These are phyloP conservation scores for Pheucticus melanocephalus DNA, from an alignment of 2,113 vertebrate genomes.

Conservation along the genomic window DNA sequence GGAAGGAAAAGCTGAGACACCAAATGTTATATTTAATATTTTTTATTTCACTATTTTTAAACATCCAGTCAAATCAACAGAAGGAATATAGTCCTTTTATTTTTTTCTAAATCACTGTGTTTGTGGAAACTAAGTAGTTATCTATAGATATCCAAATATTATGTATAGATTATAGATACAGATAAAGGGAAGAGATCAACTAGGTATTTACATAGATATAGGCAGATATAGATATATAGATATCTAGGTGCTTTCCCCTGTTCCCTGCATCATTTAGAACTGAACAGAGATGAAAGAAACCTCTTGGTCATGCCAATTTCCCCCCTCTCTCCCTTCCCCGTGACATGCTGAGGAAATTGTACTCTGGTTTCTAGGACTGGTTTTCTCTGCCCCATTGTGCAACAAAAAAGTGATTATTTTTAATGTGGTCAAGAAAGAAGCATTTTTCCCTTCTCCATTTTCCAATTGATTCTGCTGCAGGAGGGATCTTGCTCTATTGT, in stretches of 20 bases:
- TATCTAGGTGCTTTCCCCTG: neutral
- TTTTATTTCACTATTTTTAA: slow-evolving; percentile 1
- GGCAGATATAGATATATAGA: neutral
- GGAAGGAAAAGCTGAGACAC: slow-evolving; percentile 38
- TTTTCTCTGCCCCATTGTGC: slow-evolving; percentile 5
- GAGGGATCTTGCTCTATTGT: neutral
- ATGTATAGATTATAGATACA: neutral
- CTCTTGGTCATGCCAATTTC: neutral
- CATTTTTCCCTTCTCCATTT: neutral
- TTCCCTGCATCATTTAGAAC: neutral
- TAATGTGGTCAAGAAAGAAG: neutral
- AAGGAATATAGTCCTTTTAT: slow-evolving; percentile 4
- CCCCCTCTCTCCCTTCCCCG: neutral
- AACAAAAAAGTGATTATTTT: slow-evolving; percentile 42
- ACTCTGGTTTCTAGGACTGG: neutral
- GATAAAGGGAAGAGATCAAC: neutral
- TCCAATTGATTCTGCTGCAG: neutral
- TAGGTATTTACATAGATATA: neutral
- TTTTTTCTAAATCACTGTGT: slow-evolving; percentile 2
- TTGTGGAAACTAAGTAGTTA: neutral
- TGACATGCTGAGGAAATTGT: slow-evolving; percentile 18
- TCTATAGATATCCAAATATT: neutral
- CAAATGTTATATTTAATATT: neutral
- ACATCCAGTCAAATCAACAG: slow-evolving; percentile 18
- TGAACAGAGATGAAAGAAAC: neutral